Base-by-base conservation (phyloP, 2,113 vertebrate genomes). In the Tretioscincus oriximinensis region DNA sequence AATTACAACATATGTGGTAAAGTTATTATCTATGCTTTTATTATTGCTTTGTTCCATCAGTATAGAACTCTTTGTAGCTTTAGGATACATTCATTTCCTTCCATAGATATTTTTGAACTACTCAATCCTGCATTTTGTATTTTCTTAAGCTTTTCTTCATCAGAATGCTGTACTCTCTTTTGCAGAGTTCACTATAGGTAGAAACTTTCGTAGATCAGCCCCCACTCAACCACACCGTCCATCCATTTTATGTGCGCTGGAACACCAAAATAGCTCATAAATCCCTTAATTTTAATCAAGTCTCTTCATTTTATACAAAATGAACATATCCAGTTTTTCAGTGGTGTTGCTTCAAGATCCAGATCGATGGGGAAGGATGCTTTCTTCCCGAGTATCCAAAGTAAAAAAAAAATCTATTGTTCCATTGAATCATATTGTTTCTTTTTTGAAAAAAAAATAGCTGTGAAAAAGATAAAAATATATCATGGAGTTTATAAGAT, bases 1-100 rank as follows among this genome's bases (percentile, higher is more conserved):
- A 63, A 82, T 82, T 69, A 76, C 54, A 82, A n/a, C n/a, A 8
- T 31, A 14, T 31, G 18, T 76, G 47, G 61, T 47, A 41, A 11
- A 60, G 28, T 69, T 70, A 76, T 69, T 61, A 70, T 81, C 49
- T 76, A 49, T 47, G 35, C 29, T 7, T 10, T 29, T 29, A 18
- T 41, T 47, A 28, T 35, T 63, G 26, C 64, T 79, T 63, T 14
- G 4, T 4, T 8, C 20, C 35, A 61, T 10, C 67, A 71, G 22
- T 8, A 20, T 76, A 49, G 11, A 45, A 70, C 73, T 31, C n/a
- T 60, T 31, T 29, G 35, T 28, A 29, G 26, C 35, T 76, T 60
- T 66, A 47, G 26, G 20, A 41, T n/a, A 16, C 16, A 28, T 77
- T 70, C 69, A 49, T 4, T 26, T 35, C 47, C 20, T 54, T 67